Conservation (phyloP, 2,797 vertebrate genomes). For the Vultur gryphus region DNA sequence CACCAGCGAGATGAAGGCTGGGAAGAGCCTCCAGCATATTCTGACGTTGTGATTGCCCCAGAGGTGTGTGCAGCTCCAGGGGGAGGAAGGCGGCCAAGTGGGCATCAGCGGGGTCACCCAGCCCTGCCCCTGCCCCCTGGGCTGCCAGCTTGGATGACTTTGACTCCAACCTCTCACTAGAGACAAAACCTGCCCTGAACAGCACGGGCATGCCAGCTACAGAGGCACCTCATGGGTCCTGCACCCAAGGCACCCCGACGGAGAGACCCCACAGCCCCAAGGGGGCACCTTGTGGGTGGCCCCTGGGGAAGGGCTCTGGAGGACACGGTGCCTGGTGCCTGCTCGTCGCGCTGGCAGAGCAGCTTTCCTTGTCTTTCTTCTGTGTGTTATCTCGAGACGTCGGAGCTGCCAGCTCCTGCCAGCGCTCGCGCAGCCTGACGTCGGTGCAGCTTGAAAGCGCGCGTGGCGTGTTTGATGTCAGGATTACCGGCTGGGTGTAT, state of each 20-base stretch:
- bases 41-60: accelerated
- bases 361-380: background rate
- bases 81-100: accelerated
- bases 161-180: accelerated
- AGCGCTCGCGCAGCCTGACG: slow-evolving; percentile 25
- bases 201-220: background rate
- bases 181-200: background rate
- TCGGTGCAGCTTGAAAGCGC: slow-evolving; percentile 27
- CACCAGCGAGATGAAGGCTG: accelerated
- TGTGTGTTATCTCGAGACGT: background rate
- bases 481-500: slow-evolving; percentile 65
- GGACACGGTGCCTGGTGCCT: accelerated
- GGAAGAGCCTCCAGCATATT: background rate
- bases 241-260: background rate
- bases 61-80: background rate
- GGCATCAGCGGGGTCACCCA: background rate
- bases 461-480: slow-evolving; percentile 64
- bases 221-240: background rate
- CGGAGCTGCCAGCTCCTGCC: slow-evolving; percentile 53
- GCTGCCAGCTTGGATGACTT: background rate
- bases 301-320: background rate
- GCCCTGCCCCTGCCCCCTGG: background rate
- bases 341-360: background rate
- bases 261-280: accelerated
- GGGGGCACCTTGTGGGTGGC: background rate